These are phyloP conservation scores for Porites lutea DNA, from an alignment of 64 coral and sea anemone genomes.

Conservation along the genomic window DNA sequence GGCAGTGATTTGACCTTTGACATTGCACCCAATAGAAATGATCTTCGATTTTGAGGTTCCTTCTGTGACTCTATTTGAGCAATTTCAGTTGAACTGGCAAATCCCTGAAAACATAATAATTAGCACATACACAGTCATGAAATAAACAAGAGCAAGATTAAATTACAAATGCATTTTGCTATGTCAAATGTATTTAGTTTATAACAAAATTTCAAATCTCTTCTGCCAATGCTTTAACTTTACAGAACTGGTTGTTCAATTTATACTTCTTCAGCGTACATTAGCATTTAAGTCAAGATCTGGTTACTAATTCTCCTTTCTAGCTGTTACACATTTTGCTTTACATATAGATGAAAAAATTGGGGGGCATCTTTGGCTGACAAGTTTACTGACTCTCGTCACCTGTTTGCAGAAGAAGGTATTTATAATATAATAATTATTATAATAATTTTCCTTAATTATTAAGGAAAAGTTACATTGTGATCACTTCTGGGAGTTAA, in stretches of 20 bases:
- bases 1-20: slow-evolving; percentile 17
- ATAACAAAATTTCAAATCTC: slow-evolving; percentile 47
- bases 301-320: not conserved
- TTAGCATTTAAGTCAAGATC: too few species aligned
- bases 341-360: too few species aligned
- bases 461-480: too few species aligned
- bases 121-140: too few species aligned
- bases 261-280: slow-evolving; percentile 7
- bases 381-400: too few species aligned
- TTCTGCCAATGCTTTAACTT: slow-evolving; percentile 18
- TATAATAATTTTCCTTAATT: not conserved
- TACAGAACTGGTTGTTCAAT: not conserved
- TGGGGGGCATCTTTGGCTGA: too few species aligned
- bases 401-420: too few species aligned
- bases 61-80: slow-evolving; percentile 15
- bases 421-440: not conserved
- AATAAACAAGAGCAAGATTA: too few species aligned
- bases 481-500: too few species aligned
- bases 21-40: slow-evolving; percentile 67
- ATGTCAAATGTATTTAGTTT: slow-evolving; percentile 33
- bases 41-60: not conserved
- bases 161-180: slow-evolving; percentile 42
- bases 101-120: too few species aligned
- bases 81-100: slow-evolving; percentile 49
- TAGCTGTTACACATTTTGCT: not conserved